A percentile compares a stretch with the other conserved stretches of the same genome.
Conservation (phyloP, 2,888 invertebrate species). For the Acleris emargana region DNA sequence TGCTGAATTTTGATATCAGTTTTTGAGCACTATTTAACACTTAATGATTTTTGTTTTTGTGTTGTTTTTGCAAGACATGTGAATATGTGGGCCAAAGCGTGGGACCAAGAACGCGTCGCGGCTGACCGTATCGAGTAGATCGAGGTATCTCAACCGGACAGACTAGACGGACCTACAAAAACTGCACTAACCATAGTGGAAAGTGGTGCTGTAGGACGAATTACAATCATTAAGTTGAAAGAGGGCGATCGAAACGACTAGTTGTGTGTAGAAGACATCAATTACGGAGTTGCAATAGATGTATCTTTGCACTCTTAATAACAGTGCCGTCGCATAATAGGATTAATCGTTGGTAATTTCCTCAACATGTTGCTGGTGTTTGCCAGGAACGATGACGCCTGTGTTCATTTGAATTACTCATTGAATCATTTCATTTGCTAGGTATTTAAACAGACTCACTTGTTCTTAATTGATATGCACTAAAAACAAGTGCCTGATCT, state of each 20-base stretch:
- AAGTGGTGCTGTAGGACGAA: slow-evolving; percentile 59
- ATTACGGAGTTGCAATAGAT: slow-evolving; percentile 19
- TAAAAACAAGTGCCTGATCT: slow-evolving; percentile 54
- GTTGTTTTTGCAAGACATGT: slow-evolving; percentile 48
- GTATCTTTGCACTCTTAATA: slow-evolving; percentile 28
- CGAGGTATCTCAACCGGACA: slow-evolving; percentile 74
- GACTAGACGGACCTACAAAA: slow-evolving; percentile 65
- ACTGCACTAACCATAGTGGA: slow-evolving; percentile 55
- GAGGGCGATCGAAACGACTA: slow-evolving; percentile 19
- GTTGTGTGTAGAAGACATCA: slow-evolving; percentile 12
- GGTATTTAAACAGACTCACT: slow-evolving; percentile 63
- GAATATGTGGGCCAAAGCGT: slow-evolving; percentile 73
- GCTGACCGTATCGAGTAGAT: slow-evolving; percentile 75
- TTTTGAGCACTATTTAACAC: slow-evolving; percentile 46
- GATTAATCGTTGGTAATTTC: slow-evolving; percentile 43
- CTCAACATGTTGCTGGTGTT: slow-evolving; percentile 46
- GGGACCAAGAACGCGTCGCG: slow-evolving; percentile 68
- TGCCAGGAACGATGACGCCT: slow-evolving; percentile 60
- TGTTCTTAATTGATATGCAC: slow-evolving; percentile 74
- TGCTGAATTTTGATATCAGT: slow-evolving; percentile 8
- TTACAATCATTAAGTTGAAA: slow-evolving; percentile 37
- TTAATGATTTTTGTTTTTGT: slow-evolving; percentile 48
- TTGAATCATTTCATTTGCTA: slow-evolving; percentile 74
- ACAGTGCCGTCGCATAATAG: slow-evolving; percentile 28
- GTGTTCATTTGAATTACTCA: slow-evolving; percentile 74